Conservation (phyloP, 1,140 invertebrate genomes). For the Anadara kagoshimensis region DNA sequence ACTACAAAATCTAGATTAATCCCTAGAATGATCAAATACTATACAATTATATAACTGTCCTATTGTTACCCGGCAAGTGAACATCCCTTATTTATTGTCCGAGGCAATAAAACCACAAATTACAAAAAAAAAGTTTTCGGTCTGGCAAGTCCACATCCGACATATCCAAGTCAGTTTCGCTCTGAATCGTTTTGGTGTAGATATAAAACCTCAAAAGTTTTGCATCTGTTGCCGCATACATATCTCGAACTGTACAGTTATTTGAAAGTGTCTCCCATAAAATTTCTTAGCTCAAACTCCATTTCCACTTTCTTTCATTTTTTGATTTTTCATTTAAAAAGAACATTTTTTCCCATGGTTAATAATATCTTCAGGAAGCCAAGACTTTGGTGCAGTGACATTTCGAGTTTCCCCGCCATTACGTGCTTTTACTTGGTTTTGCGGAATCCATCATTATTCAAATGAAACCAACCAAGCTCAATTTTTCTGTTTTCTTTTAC, state of each 20-base stretch:
- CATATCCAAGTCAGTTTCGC: too few relatives aligned
- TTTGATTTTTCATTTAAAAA: conserved; percentile 1
- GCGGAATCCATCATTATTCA: not conserved
- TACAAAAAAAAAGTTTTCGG: too few relatives aligned
- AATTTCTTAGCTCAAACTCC: conserved; percentile 14
- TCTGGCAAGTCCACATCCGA: conserved; percentile 1
- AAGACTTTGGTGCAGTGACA: not conserved
- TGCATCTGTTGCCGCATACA: conserved; percentile 7
- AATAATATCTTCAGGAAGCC: conserved; percentile 2
- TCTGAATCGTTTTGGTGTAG: conserved; percentile 8
- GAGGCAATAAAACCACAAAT: too few relatives aligned
- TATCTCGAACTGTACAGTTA: conserved; percentile 2
- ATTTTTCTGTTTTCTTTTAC: conserved; percentile 9
- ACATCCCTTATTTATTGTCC: too few relatives aligned
- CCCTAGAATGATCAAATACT: too few relatives aligned
- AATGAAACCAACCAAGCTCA: conserved; percentile 22
- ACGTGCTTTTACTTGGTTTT: not conserved
- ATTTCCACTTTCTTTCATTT: conserved; percentile 1
- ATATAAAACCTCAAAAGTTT: conserved; percentile 7
- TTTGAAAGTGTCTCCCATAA: not conserved
- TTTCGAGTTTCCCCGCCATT: conserved; percentile 4
- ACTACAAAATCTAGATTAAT: too few relatives aligned
- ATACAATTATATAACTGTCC: too few relatives aligned
- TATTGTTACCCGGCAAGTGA: too few relatives aligned
- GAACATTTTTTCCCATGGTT: conserved; percentile 12